Conservation (phyloP, 2,113 vertebrate species). For the Pterocles gutturalis region DNA sequence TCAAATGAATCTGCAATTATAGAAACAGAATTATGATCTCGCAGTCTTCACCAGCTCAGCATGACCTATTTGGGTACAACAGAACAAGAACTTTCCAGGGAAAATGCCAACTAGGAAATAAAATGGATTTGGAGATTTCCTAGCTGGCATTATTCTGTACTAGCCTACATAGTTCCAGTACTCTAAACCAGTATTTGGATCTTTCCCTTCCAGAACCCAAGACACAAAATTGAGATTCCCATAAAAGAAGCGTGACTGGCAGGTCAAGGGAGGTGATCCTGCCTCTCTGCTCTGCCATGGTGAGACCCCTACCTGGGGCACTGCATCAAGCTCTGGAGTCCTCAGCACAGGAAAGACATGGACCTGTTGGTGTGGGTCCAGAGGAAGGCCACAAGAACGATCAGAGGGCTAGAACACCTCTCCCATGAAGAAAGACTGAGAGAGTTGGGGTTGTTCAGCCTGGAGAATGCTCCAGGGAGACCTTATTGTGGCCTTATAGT, state of each 20-base stretch:
- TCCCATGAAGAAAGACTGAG: no score
- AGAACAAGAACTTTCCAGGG: not conserved
- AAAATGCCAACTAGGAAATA: not conserved
- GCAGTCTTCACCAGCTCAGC: not conserved
- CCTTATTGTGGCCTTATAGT: no score
- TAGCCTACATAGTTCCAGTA: not conserved
- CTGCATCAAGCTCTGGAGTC: no score
- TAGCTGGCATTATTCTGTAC: not conserved
- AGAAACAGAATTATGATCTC: not conserved
- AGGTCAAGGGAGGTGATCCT: no score
- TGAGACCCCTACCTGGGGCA: no score
- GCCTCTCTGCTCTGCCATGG: no score
- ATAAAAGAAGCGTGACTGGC: not conserved
- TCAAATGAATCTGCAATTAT: not conserved
- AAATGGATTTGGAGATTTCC: not conserved
- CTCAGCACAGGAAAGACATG: no score
- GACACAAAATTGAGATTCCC: not conserved
- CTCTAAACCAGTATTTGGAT: not conserved
- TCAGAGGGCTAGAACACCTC: no score
- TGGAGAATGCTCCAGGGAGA: no score
- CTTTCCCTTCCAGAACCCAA: not conserved
- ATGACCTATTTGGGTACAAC: not conserved
- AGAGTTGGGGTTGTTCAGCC: no score
- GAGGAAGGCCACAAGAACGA: no score
- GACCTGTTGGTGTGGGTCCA: no score